phyloP scores from a whole-genome alignment of 2,113 vertebrate genomes.

The Catharus fuscescens region DNA sequence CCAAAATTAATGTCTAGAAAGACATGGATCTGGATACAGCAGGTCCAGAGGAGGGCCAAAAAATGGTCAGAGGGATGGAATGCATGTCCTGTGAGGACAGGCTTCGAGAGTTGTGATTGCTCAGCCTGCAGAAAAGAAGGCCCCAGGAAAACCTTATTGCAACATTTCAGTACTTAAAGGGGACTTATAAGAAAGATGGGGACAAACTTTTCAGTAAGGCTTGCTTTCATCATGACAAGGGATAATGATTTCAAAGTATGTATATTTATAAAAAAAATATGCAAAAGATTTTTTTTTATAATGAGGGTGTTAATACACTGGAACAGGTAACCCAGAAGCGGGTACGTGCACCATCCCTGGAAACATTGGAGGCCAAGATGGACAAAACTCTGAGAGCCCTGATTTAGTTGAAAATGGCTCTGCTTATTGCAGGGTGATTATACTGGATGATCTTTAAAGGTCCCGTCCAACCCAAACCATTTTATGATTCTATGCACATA shows the following conservation, averaged over 20 bases:
- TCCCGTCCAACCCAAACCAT: not conserved
- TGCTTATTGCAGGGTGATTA: not conserved
- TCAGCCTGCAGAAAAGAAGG: not conserved
- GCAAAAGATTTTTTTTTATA: not conserved
- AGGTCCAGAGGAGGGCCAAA: not conserved
- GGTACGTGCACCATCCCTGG: no score
- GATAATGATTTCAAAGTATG: not conserved
- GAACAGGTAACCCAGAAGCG: not conserved
- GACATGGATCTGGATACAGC: not conserved
- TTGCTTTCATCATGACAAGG: not conserved
- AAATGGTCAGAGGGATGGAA: not conserved
- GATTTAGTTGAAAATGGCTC: not conserved
- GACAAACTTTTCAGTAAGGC: not conserved
- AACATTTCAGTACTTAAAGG: rapidly evolving
- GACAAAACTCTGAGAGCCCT: rapidly evolving
- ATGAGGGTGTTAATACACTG: not conserved
- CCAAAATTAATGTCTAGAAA: not conserved
- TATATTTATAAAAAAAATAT: not conserved
- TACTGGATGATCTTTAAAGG: not conserved
- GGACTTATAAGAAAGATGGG: not conserved
- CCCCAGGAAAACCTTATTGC: rapidly evolving
- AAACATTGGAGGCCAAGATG: not conserved
- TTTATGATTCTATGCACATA: not conserved
- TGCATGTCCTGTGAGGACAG: not conserved
- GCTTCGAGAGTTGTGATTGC: not conserved